Evolutionary conservation across 2,888 invertebrate species (phyloP), one percentile per base, ranked within the genome.

Genomic region (Anaspis maculata): DNA sequence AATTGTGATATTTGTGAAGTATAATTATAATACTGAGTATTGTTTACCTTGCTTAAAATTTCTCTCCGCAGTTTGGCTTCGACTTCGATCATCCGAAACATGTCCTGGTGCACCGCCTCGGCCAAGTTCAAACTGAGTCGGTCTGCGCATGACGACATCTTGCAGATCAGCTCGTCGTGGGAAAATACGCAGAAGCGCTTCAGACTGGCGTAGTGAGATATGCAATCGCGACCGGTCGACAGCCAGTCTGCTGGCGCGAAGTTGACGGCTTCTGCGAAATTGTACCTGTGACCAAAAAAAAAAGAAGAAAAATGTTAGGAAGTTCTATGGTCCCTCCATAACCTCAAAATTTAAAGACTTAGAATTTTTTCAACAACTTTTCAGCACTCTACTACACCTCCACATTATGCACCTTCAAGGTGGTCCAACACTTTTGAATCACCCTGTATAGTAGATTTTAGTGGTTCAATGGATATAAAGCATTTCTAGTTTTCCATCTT

Each of bases 171-270:
- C 67, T 97, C 97, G 66, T 99, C 98, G 66, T 99, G 98, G 0
- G 97, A 94, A 68, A 99, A 99, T 15, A 99, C 98, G 66, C 96
- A 96, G 64, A 88, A 91, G 23, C 98, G 81, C 19, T 89, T 80
- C 40, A 96, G 70, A 48, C 79, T 79, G 0, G 94, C 88, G 68
- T 98, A 99, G 68, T 98, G 92, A 6, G 83, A 72, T 43, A 99
- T 83, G 67, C 96, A 97, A 37, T 87, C 85, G 24, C 97, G 79
- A 0, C 98, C 98, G 73, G 92, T 83, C 51, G 86, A 80, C 22
- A 98, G 67, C 98, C 98, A 98, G 68, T 99, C 98, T 15, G 95
- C 88, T 0, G 97, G 96, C 24, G 96, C 96, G 67, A 99, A 99
- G 68, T 98, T 98, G 27, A 99, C 98, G 2, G 98, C 98, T 66